These are phyloP conservation scores for Drosophila teissieri DNA, from an alignment of 1,140 invertebrate species.

Conservation along the genomic window DNA sequence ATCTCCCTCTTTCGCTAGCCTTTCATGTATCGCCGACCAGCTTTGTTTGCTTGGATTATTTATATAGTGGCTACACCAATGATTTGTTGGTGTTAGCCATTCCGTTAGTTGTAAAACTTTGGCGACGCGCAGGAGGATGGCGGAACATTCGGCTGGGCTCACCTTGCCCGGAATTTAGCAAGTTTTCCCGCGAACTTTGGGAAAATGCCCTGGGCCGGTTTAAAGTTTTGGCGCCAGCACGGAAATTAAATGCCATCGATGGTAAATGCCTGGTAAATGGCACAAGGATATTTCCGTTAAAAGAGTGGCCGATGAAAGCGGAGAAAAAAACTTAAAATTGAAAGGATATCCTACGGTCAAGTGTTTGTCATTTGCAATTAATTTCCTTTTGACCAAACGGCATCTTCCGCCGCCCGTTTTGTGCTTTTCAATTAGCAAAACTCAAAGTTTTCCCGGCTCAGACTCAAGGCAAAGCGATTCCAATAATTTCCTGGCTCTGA, in stretches of 20 bases:
- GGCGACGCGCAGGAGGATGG: constrained; percentile 5
- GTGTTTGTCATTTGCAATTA: constrained; percentile 81
- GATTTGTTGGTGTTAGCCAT: constrained; percentile 52
- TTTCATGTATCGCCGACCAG: constrained; percentile 33
- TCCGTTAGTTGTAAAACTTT: constrained; percentile 36
- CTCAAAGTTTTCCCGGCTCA: constrained; percentile 53
- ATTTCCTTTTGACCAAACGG: constrained; percentile 73
- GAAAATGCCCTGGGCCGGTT: constrained; percentile 35
- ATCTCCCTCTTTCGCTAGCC: background rate
- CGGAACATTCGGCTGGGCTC: constrained; percentile 35
- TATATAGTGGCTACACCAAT: constrained; percentile 50
- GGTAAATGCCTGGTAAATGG: constrained; percentile 55
- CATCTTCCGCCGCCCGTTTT: constrained; percentile 61
- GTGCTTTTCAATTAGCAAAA: constrained; percentile 63
- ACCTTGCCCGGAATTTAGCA: constrained; percentile 26
- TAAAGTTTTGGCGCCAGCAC: constrained; percentile 62
- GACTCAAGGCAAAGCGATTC: constrained; percentile 49
- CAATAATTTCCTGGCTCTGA: constrained; percentile 59
- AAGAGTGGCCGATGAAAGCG: constrained; percentile 2
- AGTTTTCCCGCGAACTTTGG: constrained; percentile 50
- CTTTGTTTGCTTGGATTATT: constrained; percentile 60
- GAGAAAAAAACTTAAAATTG: constrained; percentile 42
- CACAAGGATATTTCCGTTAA: constrained; percentile 39
- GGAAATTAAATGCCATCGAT: constrained; percentile 80
- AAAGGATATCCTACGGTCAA: constrained; percentile 64